Percentiles rank a stretch among this genome's conserved stretches.
These are phyloP conservation scores for Oophaga sylvatica DNA, from an alignment of 2,797 vertebrate genomes.

Conservation along the genomic window DNA sequence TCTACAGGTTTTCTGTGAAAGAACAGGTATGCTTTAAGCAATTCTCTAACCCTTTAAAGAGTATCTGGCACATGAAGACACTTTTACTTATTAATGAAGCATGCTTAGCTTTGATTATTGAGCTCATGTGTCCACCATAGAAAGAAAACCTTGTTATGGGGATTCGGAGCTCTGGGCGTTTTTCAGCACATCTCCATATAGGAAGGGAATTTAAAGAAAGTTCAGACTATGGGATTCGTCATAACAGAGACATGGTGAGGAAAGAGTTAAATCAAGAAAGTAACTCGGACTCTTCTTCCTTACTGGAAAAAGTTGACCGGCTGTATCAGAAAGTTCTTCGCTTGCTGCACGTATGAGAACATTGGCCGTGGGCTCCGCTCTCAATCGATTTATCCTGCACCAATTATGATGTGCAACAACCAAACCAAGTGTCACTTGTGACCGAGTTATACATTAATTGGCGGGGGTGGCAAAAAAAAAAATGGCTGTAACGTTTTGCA, in stretches of 20 bases:
- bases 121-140: no score
- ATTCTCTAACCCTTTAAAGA: background rate
- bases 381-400: background rate
- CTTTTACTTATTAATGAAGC: background rate
- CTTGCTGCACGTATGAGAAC: background rate
- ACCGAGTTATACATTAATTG: no score
- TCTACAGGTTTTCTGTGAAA: no score
- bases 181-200: no score
- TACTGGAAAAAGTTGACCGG: no score
- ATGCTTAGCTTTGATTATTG: background rate
- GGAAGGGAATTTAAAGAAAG: background rate
- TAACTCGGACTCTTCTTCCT: background rate
- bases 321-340: background rate
- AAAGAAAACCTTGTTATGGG: background rate
- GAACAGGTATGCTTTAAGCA: no score
- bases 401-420: constrained; percentile 21
- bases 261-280: background rate
- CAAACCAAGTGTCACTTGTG: background rate
- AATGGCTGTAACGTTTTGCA: background rate
- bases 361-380: constrained; percentile 26
- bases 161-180: no score
- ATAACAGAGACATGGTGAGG: background rate
- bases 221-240: background rate
- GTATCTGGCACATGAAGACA: background rate
- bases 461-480: background rate